Base-by-base conservation (phyloP, 2,888 invertebrate species). In the Drosophila falleni region DNA sequence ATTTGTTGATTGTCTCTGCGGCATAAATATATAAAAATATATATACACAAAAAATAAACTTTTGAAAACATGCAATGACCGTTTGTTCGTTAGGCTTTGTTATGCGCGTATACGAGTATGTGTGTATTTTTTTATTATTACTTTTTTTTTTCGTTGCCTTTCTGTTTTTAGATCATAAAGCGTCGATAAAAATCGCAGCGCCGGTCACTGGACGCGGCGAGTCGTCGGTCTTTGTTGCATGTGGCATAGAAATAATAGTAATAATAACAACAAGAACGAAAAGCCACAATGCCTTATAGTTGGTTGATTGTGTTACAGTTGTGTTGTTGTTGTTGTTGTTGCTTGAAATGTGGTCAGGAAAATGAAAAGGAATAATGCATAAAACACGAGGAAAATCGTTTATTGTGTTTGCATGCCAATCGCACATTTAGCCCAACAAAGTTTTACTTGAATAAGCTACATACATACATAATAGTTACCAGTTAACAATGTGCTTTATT, bases 131-230 rank as follows among this genome's bases (percentile, higher is more conserved):
- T n/a, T 11, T 51, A 31, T 31, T 31, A 31, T 23, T 44, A n/a
- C 23, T 23, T 23, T 33, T 39, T 10, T 23, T 42, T 19, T 42
- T n/a, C 41, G 23, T n/a, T 51, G 42, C 6, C 11, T 62, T 54
- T 59, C 59, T 47, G 54, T 69, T 74, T 69, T 61, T 80, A 83
- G 81, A 89, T 85, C 79, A 74, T 56, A 76, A 73, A 80, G 64
- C 72, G 71, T 72, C 83, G 84, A 88, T 86, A 86, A 87, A 80
- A 84, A 85, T 88, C 74, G 74, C 63, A 54, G 68, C 55, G 70
- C 46, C 70, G 71, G 80, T 77, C 87, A 81, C 41, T 81, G 87
- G 61, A 74, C 85, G 82, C 76, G 37, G 58, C 63, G 16, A 58
- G 37, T 11, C 33, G 42, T 35, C 49, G 42, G 71, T 65, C 60